Evolutionary conservation across 2,888 invertebrate species (phyloP), one percentile per base, ranked within the genome.

Genomic region (Calliopum simillimum): DNA sequence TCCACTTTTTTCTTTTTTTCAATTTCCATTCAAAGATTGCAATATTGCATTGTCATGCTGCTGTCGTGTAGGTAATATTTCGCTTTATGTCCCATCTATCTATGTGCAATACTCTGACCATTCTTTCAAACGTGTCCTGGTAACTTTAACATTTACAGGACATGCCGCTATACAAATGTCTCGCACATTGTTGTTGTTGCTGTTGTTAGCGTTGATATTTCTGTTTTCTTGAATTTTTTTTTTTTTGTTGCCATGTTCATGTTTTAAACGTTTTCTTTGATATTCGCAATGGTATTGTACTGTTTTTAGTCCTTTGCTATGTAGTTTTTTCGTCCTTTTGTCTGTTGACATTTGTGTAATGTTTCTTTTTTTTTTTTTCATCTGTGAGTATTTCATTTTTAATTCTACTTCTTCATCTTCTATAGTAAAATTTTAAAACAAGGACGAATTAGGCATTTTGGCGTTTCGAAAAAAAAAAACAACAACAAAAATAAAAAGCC

Each of bases 1-100:
- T 19, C 4, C 55, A 53, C 13, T 55, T 41, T 69, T 46, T 25
- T 46, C 59, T 59, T 33, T 33, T 55, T 41, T 69, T 46, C 16
- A 46, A 58, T 59, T 33, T 33, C 16, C 47, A 47, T 25, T 51
- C 14, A 21, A 51, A 51, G 19, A 51, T 16, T 51, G 51, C 51
- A 51, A 51, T 51, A 51, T 51, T 19, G 19, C 19, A 51, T 21
- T 21, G 51, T 51, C 51, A 51, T 51, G 51, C 51, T 51, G 51
- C 51, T 51, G 51, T 51, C 51, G 51, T 51, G 19, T 51, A 51
- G 51, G 51, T 51, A 51, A 51, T 51, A 19, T 33, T 33, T 33
- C 33, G 33, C 33, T 33, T 33, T 33, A 33, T 33, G 8, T 33
- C 33, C 33, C 8, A 33, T 33, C 33, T 33, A 33, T 33, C 33